Conservation (phyloP, 2,888 invertebrate genomes). For the Choreutis nemorana region DNA sequence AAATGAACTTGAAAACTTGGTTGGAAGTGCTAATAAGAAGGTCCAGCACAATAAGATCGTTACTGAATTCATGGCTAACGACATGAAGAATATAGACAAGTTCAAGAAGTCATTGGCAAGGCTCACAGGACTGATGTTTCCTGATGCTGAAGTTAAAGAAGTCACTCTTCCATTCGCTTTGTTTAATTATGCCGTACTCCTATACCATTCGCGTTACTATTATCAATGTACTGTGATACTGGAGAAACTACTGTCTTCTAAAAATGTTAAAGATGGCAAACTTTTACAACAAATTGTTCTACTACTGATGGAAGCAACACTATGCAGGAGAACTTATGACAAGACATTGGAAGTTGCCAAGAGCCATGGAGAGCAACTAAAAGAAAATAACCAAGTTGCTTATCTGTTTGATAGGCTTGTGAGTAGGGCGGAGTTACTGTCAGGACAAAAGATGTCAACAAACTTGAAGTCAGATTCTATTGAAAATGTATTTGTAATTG, state of each 20-base stretch:
- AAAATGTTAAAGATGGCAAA: conserved; percentile 42
- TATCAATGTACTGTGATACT: conserved; percentile 65
- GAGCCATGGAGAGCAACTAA: conserved; percentile 35
- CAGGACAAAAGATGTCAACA: conserved; percentile 33
- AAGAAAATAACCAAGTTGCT: conserved; percentile 32
- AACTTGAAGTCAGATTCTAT: conserved; percentile 43
- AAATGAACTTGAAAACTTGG: conserved; percentile 68
- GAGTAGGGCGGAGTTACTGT: conserved; percentile 41
- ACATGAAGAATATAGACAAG: conserved; percentile 75
- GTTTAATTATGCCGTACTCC: conserved; percentile 81
- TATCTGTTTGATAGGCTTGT: conserved; percentile 45
- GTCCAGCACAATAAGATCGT: conserved; percentile 86
- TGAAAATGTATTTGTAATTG: conserved; percentile 52
- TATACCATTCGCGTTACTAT: conserved; percentile 81
- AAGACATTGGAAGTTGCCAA: conserved; percentile 47
- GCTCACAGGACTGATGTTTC: conserved; percentile 62
- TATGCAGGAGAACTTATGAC: conserved; percentile 51
- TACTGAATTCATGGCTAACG: conserved; percentile 79
- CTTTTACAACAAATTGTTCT: conserved; percentile 41
- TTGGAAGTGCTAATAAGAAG: conserved; percentile 72
- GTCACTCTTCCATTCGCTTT: conserved; percentile 53
- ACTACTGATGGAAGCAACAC: conserved; percentile 44
- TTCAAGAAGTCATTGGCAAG: conserved; percentile 74
- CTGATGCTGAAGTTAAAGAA: conserved; percentile 46
- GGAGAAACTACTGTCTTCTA: conserved; percentile 40